Conservation (phyloP, 2,113 vertebrate species). For the Cephalopterus ornatus region DNA sequence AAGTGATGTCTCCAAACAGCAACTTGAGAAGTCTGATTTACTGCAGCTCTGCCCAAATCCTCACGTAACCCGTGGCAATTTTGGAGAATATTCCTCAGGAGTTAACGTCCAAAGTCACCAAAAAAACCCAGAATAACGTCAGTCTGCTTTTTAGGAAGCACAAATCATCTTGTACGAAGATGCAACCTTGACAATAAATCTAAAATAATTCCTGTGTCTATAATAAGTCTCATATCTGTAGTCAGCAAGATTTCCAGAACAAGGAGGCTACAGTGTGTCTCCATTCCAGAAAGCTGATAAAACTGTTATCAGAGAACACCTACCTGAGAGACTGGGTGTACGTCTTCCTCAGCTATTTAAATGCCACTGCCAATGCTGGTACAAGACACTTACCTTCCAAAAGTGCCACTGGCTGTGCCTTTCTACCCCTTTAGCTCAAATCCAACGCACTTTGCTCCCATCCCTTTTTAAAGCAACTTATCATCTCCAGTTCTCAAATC, state of each 20-base stretch:
- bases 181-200: neutral
- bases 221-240: neutral
- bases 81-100: neutral
- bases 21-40: neutral
- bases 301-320: neutral
- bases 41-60: neutral
- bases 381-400: neutral
- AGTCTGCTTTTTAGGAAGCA: neutral
- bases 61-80: neutral
- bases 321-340: neutral
- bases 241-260: neutral
- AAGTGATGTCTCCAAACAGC: neutral
- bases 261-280: neutral
- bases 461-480: neutral
- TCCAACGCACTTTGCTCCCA: neutral
- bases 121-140: fast-evolving
- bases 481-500: neutral
- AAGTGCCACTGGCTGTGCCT: neutral
- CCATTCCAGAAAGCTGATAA: neutral
- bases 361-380: neutral
- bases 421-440: neutral
- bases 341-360: neutral
- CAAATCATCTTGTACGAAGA: neutral
- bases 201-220: neutral
- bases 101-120: neutral